Evolutionary conservation across 30 jellyfish, hydroid and myxozoan genomes (phyloP), one percentile per base, ranked within the genome.

Genomic region (Pelagia noctiluca): DNA sequence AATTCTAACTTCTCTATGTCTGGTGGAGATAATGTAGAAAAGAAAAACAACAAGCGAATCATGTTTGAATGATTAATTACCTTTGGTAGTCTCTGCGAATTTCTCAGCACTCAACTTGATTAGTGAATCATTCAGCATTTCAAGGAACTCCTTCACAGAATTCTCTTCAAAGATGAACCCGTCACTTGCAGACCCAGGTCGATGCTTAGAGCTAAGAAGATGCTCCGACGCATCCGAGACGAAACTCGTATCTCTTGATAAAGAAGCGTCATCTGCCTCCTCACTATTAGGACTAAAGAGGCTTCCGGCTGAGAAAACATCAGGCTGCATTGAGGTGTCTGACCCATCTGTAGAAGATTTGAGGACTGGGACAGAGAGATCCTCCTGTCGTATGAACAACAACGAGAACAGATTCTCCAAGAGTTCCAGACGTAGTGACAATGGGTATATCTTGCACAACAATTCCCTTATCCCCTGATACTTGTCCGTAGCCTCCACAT

Each of bases 391-490:
- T 5, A 84, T 66, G 52, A 90, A 90, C 38, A 90, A 61, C 68
- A 90, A 73, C 18, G 97, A 85, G 61, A 90, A 90, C 25, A 90
- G 82, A 52, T 90, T 82, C 62, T 90, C 97, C 75, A 90, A 83
- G 32, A 85, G 61, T 54, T 84, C 97, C 7, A 90, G 71, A 10
- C 94, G 93, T n/a, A 48, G 73, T 12, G 61, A 24, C 24, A 80
- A 35, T 16, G 97, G 93, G 24, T 69, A 75, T n/a, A 90, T 78
- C 22, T 62, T 63, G 12, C 42, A 71, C 3, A 90, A 53, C 35
- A 68, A 64, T 1, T 69, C 35, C 37, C 62, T 85, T 37, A 90
- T 10, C 63, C 84, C 78, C 49, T 29, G 36, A 4, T 71, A 1
- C 29, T 33, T 18, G 18, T 28, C 32, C 30, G 38, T 7, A 24